Evolutionary conservation across 2,888 invertebrate genomes (phyloP).

Genomic region (Harmothoe impar): DNA sequence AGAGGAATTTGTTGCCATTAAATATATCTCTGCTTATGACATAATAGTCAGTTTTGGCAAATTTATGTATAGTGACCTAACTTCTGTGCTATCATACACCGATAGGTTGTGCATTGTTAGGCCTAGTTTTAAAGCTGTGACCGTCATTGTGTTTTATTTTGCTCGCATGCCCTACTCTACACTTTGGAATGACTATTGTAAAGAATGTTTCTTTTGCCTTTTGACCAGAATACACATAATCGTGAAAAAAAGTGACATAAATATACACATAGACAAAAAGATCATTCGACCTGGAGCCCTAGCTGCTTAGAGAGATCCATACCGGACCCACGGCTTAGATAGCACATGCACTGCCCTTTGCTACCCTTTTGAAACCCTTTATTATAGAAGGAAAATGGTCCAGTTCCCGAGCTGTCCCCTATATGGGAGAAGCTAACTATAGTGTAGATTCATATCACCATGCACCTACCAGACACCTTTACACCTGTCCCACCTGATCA

Average conservation of each 20-base stretch:
- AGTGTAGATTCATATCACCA: neutral
- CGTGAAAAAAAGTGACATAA: neutral
- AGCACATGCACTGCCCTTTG: neutral
- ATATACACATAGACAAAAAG: slow-evolving; percentile 34
- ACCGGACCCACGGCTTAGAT: neutral
- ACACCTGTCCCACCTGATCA: neutral
- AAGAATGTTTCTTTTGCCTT: slow-evolving; percentile 8
- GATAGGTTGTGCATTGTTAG: slow-evolving; percentile 9
- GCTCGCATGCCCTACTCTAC: neutral
- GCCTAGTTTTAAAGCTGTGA: slow-evolving; percentile 4
- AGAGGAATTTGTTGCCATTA: neutral
- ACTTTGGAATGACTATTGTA: slow-evolving; percentile 55
- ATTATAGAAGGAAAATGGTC: slow-evolving; percentile 26
- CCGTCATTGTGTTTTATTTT: slow-evolving; percentile 2
- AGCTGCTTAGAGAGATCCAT: slow-evolving; percentile 16
- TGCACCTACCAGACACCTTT: neutral
- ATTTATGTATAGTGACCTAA: neutral
- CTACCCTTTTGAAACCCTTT: neutral
- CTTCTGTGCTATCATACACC: neutral
- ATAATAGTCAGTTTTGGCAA: neutral
- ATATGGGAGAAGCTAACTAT: neutral
- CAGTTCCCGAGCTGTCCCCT: neutral
- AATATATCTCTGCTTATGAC: neutral
- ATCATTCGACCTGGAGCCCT: neutral
- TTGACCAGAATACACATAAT: slow-evolving; percentile 43